Evolutionary conservation across 2,113 vertebrate species (phyloP).

Genomic region (Thalassoma bifasciatum): DNA sequence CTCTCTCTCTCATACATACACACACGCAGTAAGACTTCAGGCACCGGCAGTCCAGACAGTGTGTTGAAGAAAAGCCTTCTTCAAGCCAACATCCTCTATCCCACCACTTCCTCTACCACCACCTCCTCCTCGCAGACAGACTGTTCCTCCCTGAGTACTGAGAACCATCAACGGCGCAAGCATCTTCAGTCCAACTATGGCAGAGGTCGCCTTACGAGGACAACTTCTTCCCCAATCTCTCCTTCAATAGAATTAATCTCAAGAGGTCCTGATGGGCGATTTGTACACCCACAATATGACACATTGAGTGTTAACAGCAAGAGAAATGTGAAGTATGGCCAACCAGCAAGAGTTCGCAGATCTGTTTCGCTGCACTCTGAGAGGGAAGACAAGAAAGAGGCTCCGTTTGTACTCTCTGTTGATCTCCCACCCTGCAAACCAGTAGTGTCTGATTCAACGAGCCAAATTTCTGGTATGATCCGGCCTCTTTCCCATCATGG

Average conservation of each 20-base stretch:
- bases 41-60: constrained; percentile 88
- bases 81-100: constrained; percentile 74
- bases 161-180: constrained; percentile 48
- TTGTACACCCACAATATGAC: constrained; percentile 76
- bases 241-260: constrained; percentile 89
- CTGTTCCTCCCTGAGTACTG: constrained; percentile 67
- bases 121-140: constrained; percentile 68
- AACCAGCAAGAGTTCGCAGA: constrained; percentile 46
- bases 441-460: constrained; percentile 13
- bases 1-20: background rate
- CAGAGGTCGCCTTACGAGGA: constrained; percentile 70
- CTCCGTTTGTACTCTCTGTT: constrained; percentile 81
- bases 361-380: constrained; percentile 73
- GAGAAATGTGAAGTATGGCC: constrained; percentile 49
- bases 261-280: constrained; percentile 91
- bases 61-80: constrained; percentile 90
- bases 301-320: constrained; percentile 29
- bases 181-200: constrained; percentile 54
- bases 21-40: constrained; percentile 71
- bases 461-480: constrained; percentile 18
- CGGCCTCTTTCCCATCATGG: constrained; percentile 30
- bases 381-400: constrained; percentile 60
- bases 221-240: constrained; percentile 56
- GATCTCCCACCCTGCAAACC: constrained; percentile 72
- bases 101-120: constrained; percentile 72